phyloP scores from a whole-genome alignment of 1,140 invertebrate genomes.

The Mylabris phalerata region DNA sequence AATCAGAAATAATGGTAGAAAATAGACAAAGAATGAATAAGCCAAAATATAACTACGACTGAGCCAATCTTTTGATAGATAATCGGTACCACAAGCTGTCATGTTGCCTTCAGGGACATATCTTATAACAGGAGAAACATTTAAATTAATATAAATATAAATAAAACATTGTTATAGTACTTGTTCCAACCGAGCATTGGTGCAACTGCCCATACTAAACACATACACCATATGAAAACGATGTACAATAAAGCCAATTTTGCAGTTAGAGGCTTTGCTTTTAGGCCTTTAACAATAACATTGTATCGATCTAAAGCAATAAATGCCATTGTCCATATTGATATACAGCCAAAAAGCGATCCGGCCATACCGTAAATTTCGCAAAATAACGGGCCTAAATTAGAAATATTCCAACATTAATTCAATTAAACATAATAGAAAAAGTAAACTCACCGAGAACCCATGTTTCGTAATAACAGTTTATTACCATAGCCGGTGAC shows the following conservation, averaged over 20 bases:
- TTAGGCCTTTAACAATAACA: slow-evolving; percentile 70
- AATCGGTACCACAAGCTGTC: slow-evolving; percentile 80
- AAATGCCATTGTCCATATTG: slow-evolving; percentile 77
- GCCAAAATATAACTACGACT: slow-evolving; percentile 62
- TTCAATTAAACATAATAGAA: neutral
- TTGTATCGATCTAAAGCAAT: slow-evolving; percentile 79
- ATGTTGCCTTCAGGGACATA: slow-evolving; percentile 84
- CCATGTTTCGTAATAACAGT: slow-evolving; percentile 84
- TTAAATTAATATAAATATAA: too few relatives aligned
- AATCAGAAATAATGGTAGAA: slow-evolving; percentile 62
- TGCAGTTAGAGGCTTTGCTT: slow-evolving; percentile 62
- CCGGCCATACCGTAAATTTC: slow-evolving; percentile 62
- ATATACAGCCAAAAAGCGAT: slow-evolving; percentile 70
- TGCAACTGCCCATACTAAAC: slow-evolving; percentile 58
- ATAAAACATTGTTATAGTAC: too few relatives aligned
- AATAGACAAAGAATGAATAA: slow-evolving; percentile 64
- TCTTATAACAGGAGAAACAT: neutral
- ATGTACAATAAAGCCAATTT: slow-evolving; percentile 61
- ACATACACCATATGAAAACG: slow-evolving; percentile 61
- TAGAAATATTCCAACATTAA: neutral
- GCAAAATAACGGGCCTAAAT: slow-evolving; percentile 27
- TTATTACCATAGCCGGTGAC: slow-evolving; percentile 78
- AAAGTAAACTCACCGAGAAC: slow-evolving; percentile 41
- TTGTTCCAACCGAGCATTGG: slow-evolving; percentile 76
- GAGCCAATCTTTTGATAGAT: slow-evolving; percentile 58